Evolutionary conservation across 2,113 vertebrate genomes (phyloP).

Genomic region (Saguinus imperator): DNA sequence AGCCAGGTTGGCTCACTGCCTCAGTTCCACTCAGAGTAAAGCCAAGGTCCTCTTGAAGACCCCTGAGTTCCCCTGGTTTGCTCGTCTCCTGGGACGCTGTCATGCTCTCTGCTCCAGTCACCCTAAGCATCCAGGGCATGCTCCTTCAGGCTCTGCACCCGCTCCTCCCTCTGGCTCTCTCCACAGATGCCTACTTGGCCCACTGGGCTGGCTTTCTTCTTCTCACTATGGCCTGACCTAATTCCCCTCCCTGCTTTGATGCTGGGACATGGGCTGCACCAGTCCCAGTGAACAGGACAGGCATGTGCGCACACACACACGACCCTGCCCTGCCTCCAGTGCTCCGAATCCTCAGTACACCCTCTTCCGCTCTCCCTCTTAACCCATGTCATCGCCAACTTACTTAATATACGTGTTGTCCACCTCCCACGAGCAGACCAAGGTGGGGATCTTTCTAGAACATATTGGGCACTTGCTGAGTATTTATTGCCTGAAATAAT

Average conservation of each 20-base stretch:
- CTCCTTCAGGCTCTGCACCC: neutral
- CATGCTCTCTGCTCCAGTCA: neutral
- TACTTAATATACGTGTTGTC: fast-evolving
- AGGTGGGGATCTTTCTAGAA: neutral
- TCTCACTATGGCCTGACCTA: neutral
- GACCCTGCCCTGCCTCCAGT: neutral
- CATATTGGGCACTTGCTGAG: fast-evolving
- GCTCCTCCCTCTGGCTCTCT: neutral
- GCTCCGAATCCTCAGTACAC: fast-evolving
- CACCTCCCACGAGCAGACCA: neutral
- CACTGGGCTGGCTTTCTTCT: neutral
- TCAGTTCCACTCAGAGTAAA: neutral
- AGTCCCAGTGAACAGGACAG: too few relatives aligned
- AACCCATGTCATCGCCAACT: neutral
- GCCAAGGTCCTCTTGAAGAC: neutral
- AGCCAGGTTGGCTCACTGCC: neutral
- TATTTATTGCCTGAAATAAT: neutral
- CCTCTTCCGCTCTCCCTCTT: neutral
- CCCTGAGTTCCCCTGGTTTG: fast-evolving
- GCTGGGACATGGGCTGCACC: neutral
- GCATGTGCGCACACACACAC: fast-evolving
- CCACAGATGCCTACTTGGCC: fast-evolving
- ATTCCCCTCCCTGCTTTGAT: neutral
- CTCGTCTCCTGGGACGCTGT: fast-evolving
- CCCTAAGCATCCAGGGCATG: fast-evolving